These are phyloP conservation scores for Macquaria ambigua DNA, from an alignment of 2,113 vertebrate species.

Conservation along the genomic window DNA sequence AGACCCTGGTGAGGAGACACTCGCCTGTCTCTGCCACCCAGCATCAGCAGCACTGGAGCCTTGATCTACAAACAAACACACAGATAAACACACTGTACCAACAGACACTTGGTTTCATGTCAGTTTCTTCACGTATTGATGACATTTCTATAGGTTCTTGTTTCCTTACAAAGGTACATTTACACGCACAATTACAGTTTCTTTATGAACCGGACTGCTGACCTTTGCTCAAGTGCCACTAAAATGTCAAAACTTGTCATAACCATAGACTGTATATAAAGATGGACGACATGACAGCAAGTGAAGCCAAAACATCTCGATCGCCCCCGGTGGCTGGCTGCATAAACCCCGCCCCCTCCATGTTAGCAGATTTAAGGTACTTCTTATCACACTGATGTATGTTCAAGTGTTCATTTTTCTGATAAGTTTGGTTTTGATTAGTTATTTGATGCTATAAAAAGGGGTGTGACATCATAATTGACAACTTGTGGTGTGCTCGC, in stretches of 20 bases:
- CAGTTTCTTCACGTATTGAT: background rate
- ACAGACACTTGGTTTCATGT: background rate
- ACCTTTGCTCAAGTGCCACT: background rate
- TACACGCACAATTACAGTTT: background rate
- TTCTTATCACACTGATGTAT: too few species aligned
- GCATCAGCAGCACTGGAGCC: conserved; percentile 85
- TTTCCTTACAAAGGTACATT: background rate
- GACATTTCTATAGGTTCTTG: background rate
- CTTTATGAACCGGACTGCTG: background rate
- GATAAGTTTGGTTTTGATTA: too few species aligned
- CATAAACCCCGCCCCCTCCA: too few species aligned
- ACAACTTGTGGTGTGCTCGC: too few species aligned
- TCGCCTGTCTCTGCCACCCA: conserved; percentile 85
- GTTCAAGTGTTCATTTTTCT: too few species aligned
- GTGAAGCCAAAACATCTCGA: too few species aligned
- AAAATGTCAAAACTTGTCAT: background rate
- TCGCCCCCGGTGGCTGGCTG: too few species aligned
- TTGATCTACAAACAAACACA: conserved; percentile 77
- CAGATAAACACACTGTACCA: background rate
- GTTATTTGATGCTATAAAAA: too few species aligned
- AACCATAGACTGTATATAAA: too few species aligned
- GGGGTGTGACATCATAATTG: too few species aligned
- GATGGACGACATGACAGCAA: too few species aligned
- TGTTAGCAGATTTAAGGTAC: too few species aligned
- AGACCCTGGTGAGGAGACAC: conserved; percentile 88